Conservation (phyloP, 2,797 vertebrate species). For the Rallus crepitans region DNA sequence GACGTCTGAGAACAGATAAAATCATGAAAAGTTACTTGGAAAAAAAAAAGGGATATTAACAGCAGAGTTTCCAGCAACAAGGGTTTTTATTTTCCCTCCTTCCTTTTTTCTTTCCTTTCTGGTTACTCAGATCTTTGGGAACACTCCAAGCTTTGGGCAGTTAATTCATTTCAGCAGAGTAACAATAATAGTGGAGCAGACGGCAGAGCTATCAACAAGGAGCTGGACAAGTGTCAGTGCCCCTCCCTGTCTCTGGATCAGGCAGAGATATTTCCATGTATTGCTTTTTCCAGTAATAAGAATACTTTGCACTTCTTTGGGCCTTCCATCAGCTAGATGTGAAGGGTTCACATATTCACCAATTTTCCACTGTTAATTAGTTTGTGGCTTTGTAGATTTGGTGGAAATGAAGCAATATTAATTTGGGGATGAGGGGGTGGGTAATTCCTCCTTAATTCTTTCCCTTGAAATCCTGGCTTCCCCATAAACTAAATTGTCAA, state of each 20-base stretch:
- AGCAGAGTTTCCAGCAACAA: neutral
- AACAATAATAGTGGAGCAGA: neutral
- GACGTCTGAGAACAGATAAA: neutral
- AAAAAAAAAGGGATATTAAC: neutral
- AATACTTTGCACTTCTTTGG: neutral
- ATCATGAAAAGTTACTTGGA: neutral
- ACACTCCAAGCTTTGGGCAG: neutral
- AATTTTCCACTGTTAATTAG: neutral
- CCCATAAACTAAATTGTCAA: neutral
- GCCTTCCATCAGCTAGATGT: neutral
- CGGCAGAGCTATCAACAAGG: neutral
- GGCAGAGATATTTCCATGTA: neutral
- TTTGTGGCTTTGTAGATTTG: neutral
- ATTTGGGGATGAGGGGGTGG: fast-evolving
- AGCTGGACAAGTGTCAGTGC: neutral
- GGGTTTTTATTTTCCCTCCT: fast-evolving
- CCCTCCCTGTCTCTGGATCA: neutral
- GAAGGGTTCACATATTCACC: neutral
- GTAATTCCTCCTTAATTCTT: neutral
- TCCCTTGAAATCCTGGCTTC: neutral
- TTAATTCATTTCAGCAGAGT: neutral
- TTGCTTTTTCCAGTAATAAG: neutral
- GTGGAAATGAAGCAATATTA: neutral
- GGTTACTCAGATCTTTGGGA: neutral
- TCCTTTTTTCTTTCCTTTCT: neutral